phyloP scores from a whole-genome alignment of 2,797 vertebrate species.

The Anguilla megastoma region DNA sequence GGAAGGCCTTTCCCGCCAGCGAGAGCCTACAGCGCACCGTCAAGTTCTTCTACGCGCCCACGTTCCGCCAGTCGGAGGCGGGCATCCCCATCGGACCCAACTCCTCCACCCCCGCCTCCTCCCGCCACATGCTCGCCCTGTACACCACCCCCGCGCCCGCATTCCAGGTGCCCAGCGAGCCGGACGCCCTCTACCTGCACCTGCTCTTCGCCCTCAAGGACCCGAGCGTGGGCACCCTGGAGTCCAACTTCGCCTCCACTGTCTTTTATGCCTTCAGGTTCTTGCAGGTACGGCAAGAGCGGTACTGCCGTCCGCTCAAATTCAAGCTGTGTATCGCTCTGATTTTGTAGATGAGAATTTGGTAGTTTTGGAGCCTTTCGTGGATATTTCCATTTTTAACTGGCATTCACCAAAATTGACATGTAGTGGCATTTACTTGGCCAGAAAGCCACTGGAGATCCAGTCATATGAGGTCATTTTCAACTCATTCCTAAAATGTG shows the following conservation, averaged over 20 bases:
- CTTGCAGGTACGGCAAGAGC: conserved; percentile 62
- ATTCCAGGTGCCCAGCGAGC: conserved; percentile 66
- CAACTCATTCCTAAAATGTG: not conserved
- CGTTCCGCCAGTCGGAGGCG: conserved; percentile 63
- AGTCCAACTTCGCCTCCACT: conserved; percentile 77
- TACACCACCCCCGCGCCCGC: conserved; percentile 69
- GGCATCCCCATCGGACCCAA: conserved; percentile 72
- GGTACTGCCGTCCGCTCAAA: not conserved
- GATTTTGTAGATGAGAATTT: not conserved
- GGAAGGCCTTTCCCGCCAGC: conserved; percentile 65
- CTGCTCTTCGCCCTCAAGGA: conserved; percentile 81
- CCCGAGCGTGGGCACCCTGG: conserved; percentile 71
- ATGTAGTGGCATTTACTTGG: not conserved
- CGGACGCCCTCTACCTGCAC: conserved; percentile 75
- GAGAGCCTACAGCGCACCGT: conserved; percentile 68
- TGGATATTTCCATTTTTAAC: not conserved
- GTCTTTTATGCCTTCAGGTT: conserved; percentile 77
- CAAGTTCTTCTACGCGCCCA: conserved; percentile 67
- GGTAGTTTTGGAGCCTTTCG: not conserved
- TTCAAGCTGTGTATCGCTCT: not conserved
- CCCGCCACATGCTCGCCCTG: conserved; percentile 70
- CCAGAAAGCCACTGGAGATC: not conserved
- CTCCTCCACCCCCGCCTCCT: conserved; percentile 70
- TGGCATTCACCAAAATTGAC: not conserved
- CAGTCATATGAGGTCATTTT: not conserved